phyloP scores from a whole-genome alignment of 1,140 invertebrate genomes.

The Limonius californicus region DNA sequence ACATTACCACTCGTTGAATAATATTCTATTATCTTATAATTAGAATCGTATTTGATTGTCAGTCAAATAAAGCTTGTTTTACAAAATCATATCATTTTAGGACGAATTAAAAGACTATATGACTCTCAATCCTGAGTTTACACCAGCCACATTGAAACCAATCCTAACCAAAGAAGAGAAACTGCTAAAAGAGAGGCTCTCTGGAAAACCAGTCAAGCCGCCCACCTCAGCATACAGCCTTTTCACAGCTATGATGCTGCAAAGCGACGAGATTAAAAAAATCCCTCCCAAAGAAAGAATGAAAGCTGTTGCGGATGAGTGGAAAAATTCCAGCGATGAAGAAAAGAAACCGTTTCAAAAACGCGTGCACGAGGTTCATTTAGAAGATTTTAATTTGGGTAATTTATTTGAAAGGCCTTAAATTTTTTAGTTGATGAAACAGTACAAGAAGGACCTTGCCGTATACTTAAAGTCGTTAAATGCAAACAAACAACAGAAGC shows the following conservation, averaged over 20 bases:
- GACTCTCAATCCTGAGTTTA: slow-evolving; percentile 39
- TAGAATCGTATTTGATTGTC: not conserved
- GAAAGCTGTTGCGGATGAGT: slow-evolving; percentile 49
- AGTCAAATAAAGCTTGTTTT: too few species aligned
- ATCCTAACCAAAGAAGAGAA: slow-evolving; percentile 46
- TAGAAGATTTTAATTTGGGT: not conserved
- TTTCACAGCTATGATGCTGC: slow-evolving; percentile 49
- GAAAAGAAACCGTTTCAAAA: slow-evolving; percentile 38
- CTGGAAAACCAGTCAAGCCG: slow-evolving; percentile 46
- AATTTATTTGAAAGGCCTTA: not conserved
- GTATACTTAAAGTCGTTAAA: slow-evolving; percentile 49
- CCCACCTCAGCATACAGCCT: slow-evolving; percentile 51
- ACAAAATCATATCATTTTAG: too few species aligned
- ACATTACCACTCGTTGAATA: too few species aligned
- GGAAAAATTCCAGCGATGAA: slow-evolving; percentile 49
- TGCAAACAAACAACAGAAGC: slow-evolving; percentile 45
- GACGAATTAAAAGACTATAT: slow-evolving; percentile 42
- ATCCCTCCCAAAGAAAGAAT: slow-evolving; percentile 51
- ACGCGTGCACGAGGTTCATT: slow-evolving; percentile 37
- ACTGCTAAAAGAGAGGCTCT: slow-evolving; percentile 39
- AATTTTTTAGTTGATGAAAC: slow-evolving; percentile 40
- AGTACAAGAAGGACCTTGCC: slow-evolving; percentile 49
- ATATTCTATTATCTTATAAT: not conserved
- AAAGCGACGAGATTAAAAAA: slow-evolving; percentile 46
- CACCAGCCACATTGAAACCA: slow-evolving; percentile 27